Percentiles rank a stretch among this genome's conserved stretches.
Conservation (phyloP, 2,888 invertebrate species). For the Dusona sp. region DNA sequence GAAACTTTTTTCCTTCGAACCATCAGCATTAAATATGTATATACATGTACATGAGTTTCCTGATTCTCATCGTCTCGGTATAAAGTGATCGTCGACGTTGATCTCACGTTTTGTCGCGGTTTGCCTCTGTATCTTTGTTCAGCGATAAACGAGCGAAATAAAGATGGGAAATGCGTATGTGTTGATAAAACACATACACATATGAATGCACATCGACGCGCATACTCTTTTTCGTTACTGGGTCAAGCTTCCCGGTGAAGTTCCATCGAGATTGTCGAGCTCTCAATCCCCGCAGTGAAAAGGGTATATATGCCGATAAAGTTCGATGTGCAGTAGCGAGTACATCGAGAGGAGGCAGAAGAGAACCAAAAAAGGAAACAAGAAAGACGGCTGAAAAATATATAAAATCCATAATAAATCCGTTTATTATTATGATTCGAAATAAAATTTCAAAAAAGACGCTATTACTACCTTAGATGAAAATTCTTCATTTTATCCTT, state of each 20-base stretch:
- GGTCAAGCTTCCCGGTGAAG: slow-evolving; percentile 74
- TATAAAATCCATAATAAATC: not conserved
- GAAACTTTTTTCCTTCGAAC: slow-evolving; percentile 54
- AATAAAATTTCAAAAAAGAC: not conserved
- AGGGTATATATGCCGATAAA: slow-evolving; percentile 25
- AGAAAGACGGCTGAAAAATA: not conserved
- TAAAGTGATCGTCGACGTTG: slow-evolving; percentile 55
- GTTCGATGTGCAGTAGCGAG: slow-evolving; percentile 5
- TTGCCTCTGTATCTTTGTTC: slow-evolving; percentile 62
- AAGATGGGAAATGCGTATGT: slow-evolving; percentile 1
- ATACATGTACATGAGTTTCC: slow-evolving; percentile 29
- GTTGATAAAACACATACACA: slow-evolving; percentile 6
- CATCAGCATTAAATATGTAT: not conserved
- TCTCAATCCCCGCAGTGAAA: slow-evolving; percentile 45
- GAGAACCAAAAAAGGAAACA: not conserved
- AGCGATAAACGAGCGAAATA: slow-evolving; percentile 68
- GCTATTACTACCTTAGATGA: not conserved
- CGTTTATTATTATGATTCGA: not conserved
- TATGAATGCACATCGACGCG: slow-evolving; percentile 10
- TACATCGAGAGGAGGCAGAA: slow-evolving; percentile 27
- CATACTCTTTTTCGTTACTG: slow-evolving; percentile 59
- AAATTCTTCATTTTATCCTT: not conserved
- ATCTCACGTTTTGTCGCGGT: slow-evolving; percentile 55
- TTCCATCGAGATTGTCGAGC: slow-evolving; percentile 74
- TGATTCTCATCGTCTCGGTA: slow-evolving; percentile 47